phyloP scores from a whole-genome alignment of 2,113 vertebrate species.

The Canis aureus region DNA sequence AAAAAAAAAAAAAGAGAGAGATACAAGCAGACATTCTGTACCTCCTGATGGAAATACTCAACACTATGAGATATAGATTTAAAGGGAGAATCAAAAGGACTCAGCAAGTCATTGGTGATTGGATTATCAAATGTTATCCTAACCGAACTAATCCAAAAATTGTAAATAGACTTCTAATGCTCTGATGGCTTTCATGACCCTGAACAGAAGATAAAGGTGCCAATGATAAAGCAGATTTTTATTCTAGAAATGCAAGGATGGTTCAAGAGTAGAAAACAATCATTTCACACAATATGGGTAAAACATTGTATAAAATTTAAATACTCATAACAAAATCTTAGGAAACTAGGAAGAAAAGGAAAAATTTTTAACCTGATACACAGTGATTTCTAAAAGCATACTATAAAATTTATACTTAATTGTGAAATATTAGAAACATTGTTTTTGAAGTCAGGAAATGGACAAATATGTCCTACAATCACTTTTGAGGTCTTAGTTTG shows the following conservation, averaged over 20 bases:
- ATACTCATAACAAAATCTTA: background rate
- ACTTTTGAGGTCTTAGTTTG: background rate
- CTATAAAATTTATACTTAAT: background rate
- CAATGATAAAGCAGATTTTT: background rate
- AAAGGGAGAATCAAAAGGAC: background rate
- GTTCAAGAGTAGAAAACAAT: background rate
- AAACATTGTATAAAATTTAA: background rate
- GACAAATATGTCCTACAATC: background rate
- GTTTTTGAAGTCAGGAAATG: background rate
- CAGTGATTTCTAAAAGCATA: background rate
- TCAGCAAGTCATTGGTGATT: background rate
- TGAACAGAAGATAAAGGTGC: background rate
- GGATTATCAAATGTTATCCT: background rate
- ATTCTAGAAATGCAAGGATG: conserved; percentile 9
- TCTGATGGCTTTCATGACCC: background rate
- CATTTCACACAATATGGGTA: background rate
- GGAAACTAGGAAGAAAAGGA: background rate
- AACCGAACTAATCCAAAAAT: background rate
- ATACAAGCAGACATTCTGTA: background rate
- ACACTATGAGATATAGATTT: background rate
- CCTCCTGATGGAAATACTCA: background rate
- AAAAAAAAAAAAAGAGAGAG: background rate
- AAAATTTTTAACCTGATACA: background rate
- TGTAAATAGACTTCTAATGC: background rate
- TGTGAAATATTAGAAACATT: conserved; percentile 34